A percentile compares a stretch with the other conserved stretches of the same genome.
phyloP scores from a whole-genome alignment of 2,113 vertebrate genomes.

The Furnarius figulus region DNA sequence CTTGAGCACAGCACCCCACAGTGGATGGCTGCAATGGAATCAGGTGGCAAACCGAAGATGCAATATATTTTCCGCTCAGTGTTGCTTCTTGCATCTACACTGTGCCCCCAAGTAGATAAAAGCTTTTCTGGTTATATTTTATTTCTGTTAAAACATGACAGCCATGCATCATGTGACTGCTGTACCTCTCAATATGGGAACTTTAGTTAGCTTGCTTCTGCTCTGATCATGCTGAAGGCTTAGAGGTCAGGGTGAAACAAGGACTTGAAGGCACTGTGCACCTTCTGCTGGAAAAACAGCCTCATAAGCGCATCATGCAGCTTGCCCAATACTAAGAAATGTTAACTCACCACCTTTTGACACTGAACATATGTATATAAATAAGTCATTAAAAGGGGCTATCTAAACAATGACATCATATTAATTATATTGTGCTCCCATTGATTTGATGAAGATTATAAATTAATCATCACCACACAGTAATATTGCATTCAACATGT shows the following conservation, averaged over 20 bases:
- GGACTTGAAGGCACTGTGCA: background rate
- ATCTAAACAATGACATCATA: background rate
- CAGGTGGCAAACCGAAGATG: background rate
- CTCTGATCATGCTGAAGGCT: fast-evolving
- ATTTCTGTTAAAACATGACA: background rate
- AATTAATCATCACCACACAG: background rate
- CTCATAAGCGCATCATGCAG: background rate
- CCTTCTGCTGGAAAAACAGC: background rate
- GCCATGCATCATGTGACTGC: background rate
- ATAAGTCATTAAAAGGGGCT: background rate
- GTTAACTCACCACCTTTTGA: background rate
- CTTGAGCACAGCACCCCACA: constrained; percentile 10
- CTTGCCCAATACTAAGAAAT: background rate
- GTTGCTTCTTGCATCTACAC: background rate
- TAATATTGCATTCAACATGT: background rate
- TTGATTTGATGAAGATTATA: background rate
- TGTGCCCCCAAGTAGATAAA: fast-evolving
- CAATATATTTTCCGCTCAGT: background rate
- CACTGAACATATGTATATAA: background rate
- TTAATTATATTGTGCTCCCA: background rate
- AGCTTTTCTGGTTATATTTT: background rate
- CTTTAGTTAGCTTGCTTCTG: background rate
- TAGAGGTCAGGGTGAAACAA: background rate
- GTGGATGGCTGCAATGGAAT: background rate
- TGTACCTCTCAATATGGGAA: background rate